Evolutionary conservation across 2,888 invertebrate species (phyloP), one percentile per base, ranked within the genome.

Genomic region (Drosophila mayaguana): DNA sequence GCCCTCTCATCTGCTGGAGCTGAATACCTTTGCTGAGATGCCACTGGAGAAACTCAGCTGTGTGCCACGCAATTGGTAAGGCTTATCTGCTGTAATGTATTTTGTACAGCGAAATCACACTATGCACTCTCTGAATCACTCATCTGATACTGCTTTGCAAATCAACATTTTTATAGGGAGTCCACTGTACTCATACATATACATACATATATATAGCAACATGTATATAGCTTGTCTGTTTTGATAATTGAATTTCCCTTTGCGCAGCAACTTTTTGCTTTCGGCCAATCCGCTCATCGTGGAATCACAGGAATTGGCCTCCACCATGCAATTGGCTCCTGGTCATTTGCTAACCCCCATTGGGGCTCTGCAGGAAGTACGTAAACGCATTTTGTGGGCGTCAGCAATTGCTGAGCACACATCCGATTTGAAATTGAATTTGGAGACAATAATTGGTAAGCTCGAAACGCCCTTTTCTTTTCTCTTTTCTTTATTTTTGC

Each of bases 251-350:
- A 48, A 48, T 57, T 42, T 59, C 8, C 50, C 32, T 18, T n/a
- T 18, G n/a, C 45, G 12, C 46, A 92, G 91, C 60, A 82, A 86
- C n/a, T 88, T 84, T 71, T 86, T 92, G 77, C 72, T 92, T 18
- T 79, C 88, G 69, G 89, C 92, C 63, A 92, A 93, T 91, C 93
- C 92, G 56, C 83, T 92, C 45, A 80, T 92, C 70, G 84, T 90
- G 32, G 91, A 92, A 56, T 81, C 87, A 46, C 87, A 88, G 72
- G 92, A 92, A 76, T 81, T 92, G 48, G 83, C 89, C 36, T 90
- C 92, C 56, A 90, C 91, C 69, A 81, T 91, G 34, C 92, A 92
- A 77, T 78, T 92, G 80, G 88, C 87, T 22, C 92, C 93, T 8
- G 92, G 92, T 61, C 76, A 90, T 74, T 76, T 93, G 71, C 82